phyloP scores from a whole-genome alignment of 1,140 invertebrate genomes.

The Sinella curviseta region DNA sequence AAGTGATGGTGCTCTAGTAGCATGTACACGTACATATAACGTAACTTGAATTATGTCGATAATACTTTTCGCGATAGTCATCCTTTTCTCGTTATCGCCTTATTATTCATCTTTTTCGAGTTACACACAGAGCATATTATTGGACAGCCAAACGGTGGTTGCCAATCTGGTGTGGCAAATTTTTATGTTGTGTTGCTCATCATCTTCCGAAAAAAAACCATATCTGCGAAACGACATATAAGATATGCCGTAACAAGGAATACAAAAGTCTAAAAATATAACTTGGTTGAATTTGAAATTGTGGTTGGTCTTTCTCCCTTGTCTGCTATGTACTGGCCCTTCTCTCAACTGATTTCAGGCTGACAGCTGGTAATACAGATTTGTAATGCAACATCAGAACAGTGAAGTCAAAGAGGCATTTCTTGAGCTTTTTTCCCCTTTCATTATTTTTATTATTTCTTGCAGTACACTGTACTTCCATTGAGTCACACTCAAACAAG shows the following conservation, averaged over 20 bases:
- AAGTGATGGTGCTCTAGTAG: too few species aligned
- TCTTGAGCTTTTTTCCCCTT: not conserved
- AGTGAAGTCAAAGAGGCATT: not conserved
- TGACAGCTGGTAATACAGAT: not conserved
- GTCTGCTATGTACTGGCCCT: too few species aligned
- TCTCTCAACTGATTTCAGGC: not conserved
- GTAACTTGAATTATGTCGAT: too few species aligned
- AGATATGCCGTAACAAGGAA: too few species aligned
- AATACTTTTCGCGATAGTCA: too few species aligned
- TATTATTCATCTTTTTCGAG: not conserved
- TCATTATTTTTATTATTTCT: too few species aligned
- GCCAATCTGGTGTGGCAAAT: not conserved
- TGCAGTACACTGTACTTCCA: too few species aligned
- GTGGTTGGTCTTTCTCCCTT: not conserved
- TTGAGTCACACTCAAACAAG: not conserved
- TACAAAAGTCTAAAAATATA: conserved; percentile 16
- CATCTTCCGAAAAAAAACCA: too few species aligned
- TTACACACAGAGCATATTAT: not conserved
- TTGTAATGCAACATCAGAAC: not conserved
- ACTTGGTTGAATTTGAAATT: conserved; percentile 1
- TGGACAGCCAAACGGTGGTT: not conserved
- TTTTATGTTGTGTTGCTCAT: not conserved
- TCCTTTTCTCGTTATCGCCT: conserved; percentile 8
- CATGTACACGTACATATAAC: too few species aligned
- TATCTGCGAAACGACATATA: not conserved